phyloP scores from a whole-genome alignment of 2,797 vertebrate genomes.

The Anisognathus igniventris region DNA sequence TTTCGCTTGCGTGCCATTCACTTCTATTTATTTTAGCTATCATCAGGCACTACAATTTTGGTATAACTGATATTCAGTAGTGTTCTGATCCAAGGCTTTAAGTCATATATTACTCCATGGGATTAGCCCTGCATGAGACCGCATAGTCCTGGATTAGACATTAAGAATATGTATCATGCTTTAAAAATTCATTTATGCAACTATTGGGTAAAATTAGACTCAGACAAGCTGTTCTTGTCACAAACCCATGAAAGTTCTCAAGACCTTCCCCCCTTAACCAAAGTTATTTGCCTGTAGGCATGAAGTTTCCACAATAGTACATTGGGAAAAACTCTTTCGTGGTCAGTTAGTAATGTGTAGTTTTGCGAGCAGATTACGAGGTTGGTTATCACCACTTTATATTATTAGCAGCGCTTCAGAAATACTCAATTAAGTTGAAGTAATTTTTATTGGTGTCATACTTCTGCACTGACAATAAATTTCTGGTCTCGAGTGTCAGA shows the following conservation, averaged over 20 bases:
- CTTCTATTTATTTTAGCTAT: conserved; percentile 31
- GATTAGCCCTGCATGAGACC: conserved; percentile 45
- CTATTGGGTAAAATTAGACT: conserved; percentile 56
- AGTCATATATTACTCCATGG: conserved; percentile 42
- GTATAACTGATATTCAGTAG: conserved; percentile 29
- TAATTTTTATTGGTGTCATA: conserved; percentile 45
- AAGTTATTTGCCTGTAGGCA: conserved; percentile 38
- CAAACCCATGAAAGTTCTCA: conserved; percentile 20
- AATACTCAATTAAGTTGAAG: not conserved
- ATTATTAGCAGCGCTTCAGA: not conserved
- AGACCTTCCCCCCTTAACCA: conserved; percentile 10
- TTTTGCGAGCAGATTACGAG: not conserved
- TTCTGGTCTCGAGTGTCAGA: not conserved
- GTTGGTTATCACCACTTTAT: not conserved
- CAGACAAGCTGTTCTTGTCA: conserved; percentile 51
- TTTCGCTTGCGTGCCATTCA: not conserved
- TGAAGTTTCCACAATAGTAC: not conserved
- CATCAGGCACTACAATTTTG: conserved; percentile 6
- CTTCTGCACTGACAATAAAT: not conserved
- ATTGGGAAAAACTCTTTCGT: not conserved
- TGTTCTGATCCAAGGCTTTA: conserved; percentile 45
- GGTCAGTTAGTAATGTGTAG: not conserved
- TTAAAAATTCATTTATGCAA: conserved; percentile 62
- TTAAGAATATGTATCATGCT: conserved; percentile 59
- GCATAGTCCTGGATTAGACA: conserved; percentile 37